Base-by-base conservation (phyloP, 2,113 vertebrate species). In the Chlorodrepanis virens region DNA sequence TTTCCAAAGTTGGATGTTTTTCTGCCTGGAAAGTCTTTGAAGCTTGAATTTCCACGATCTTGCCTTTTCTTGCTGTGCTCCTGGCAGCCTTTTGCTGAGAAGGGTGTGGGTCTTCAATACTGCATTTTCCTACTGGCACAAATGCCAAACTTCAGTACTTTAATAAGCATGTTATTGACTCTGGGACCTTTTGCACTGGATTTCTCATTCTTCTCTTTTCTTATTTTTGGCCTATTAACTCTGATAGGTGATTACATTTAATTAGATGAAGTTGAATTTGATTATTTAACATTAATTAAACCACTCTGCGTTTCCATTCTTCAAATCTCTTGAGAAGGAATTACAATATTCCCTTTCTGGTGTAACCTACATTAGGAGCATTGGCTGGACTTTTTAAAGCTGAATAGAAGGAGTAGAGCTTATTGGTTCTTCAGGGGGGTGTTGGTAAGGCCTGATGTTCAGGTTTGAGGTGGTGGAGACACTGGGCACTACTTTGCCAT, bases 281-380 rank as follows among this genome's bases (percentile, higher is more conserved):
- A 89, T 92, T 89, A 87, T 94, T 92, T 96, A 90, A 87, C 31
- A 3, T 94, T 96, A 96, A 96, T 94, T 95, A 96, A 96, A 31
- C 37, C 57, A 68, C 17, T 64, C 54, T 49, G 50, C 60, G 60
- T 93, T 88, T 95, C 49, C 49, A n/a, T 87, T 94, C 50, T 77
- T 87, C 21, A 68, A 50, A 60, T 53, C 87, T 75, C 83, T 77
- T 61, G 87, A 93, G 92, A 63, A 91, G 37, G 71, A 76, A 44
- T 70, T 83, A 39, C n/a, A 44, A 3, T 87, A 72, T 83, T 90
- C 29, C 35, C 33, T 86, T 88, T 78, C 42, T 19, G 10, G 33
- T 67, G 28, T 85, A 94, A 85, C 84, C 82, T 91, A 76, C 12
- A 70, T 89, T 76, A 83, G 50, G 21, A 80, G 28, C 35, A 19